Conservation (phyloP, 2,888 invertebrate genomes). For the Melitaea athalia region DNA sequence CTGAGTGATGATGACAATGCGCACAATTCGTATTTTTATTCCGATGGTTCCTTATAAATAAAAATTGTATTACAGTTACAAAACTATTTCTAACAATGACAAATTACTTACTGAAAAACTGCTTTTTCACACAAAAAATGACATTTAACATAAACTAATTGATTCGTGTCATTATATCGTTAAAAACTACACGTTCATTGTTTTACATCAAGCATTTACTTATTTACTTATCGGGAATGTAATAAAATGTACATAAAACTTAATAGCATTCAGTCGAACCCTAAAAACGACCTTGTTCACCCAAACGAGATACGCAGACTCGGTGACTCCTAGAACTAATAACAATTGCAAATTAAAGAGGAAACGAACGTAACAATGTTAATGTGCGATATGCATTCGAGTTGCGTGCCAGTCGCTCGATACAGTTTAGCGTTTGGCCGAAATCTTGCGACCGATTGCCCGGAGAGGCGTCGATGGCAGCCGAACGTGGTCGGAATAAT, state of each 20-base stretch:
- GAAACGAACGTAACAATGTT: slow-evolving; percentile 47
- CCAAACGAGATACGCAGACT: slow-evolving; percentile 52
- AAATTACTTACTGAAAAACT: too few species aligned
- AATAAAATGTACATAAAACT: not conserved
- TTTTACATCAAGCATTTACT: not conserved
- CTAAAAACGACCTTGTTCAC: slow-evolving; percentile 11
- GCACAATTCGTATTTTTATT: not conserved
- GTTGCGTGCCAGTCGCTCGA: slow-evolving; percentile 50
- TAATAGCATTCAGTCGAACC: not conserved
- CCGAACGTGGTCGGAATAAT: slow-evolving; percentile 61
- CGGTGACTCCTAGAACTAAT: slow-evolving; percentile 68
- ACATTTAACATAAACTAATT: not conserved
- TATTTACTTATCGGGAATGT: not conserved
- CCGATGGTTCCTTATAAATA: not conserved
- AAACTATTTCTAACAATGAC: too few species aligned
- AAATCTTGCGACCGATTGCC: slow-evolving; percentile 52
- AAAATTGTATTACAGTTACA: not conserved
- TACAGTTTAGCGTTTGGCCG: slow-evolving; percentile 62
- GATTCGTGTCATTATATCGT: too few species aligned
- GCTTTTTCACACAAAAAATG: too few species aligned
- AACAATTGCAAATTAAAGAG: slow-evolving; percentile 62
- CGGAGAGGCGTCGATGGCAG: slow-evolving; percentile 72
- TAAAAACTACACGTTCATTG: not conserved
- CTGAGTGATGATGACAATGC: slow-evolving; percentile 35
- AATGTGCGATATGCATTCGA: slow-evolving; percentile 54